phyloP scores from a whole-genome alignment of 2,113 vertebrate species.

The Oophaga pumilio region DNA sequence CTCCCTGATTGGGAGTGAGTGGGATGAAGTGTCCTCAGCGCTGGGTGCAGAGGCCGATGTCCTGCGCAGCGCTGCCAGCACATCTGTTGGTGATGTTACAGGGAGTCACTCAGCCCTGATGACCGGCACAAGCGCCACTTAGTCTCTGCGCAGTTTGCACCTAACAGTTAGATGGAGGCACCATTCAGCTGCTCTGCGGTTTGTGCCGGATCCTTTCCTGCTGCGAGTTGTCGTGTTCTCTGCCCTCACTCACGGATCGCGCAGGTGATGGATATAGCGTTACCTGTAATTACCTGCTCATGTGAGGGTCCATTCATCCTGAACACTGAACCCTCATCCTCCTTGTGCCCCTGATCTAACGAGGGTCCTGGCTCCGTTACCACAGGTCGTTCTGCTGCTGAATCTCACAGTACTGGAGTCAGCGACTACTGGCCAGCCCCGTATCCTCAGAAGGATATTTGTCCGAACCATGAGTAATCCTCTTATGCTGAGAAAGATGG shows the following conservation, averaged over 20 bases:
- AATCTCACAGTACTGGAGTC: neutral
- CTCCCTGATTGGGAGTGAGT: neutral
- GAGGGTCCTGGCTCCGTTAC: neutral
- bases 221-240: neutral
- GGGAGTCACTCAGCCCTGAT: neutral
- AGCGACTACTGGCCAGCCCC: neutral
- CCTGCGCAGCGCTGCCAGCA: neutral
- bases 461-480: neutral
- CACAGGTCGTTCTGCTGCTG: neutral
- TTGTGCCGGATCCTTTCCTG: neutral
- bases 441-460: neutral
- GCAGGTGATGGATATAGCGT: neutral
- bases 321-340: neutral
- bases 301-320: neutral
- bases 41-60: neutral
- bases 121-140: neutral
- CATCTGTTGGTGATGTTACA: neutral
- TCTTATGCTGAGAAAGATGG: neutral
- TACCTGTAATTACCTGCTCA: slow-evolving; percentile 4
- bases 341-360: neutral
- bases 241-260: neutral
- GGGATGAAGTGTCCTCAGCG: neutral
- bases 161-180: neutral
- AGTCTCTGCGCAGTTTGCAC: neutral
- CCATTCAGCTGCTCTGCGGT: neutral